Evolutionary conservation across 1,140 invertebrate species (phyloP), one percentile per base, ranked within the genome.

Genomic region (Aplysia californica): DNA sequence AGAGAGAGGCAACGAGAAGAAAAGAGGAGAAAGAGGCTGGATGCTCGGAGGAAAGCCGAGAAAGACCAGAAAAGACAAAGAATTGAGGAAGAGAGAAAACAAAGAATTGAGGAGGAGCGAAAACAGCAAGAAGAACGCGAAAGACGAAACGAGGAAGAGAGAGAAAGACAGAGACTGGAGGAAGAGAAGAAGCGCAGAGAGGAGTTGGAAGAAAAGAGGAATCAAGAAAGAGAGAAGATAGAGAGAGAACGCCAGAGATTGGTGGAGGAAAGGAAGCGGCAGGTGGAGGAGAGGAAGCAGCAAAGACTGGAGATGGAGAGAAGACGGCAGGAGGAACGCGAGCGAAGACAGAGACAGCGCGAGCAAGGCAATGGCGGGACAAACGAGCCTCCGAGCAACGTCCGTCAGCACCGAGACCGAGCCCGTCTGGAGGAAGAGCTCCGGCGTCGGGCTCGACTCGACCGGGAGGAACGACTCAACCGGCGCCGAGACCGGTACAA

Each of bases 101-200:
- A 33, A 66, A 35, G 64, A 31, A 35, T n/a, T 29, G 64, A 29
- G 33, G 26, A 33, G 64, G 64, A 66, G 64, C 3, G 64, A 21
- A 23, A 59, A 26, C n/a, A 29, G 56, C n/a, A 65, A 3, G 61
- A 65, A 65, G 18, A 68, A 68, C 23, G 10, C 5, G 41, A 39
- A 29, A 23, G 31, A 15, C n/a, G 18, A 26, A 39, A 68, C 2
- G 20, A 68, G 2, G 66, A 39, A 44, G 38, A 68, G 33, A 29
- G 39, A 44, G 66, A 41, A 23, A 68, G 66, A 68, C 18, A 39
- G 15, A 68, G 39, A 31, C 10, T 2, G 10, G n/a, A 68, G 41
- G 66, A 68, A 44, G 29, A 1, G 66, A 68, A 18, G 66, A 68
- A 44, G 44, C 31, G 31, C 66, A 68, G 29, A 68, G n/a, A 44